phyloP scores from a whole-genome alignment of 92 coral and sea anemone species.

The Parazoanthus swiftii region DNA sequence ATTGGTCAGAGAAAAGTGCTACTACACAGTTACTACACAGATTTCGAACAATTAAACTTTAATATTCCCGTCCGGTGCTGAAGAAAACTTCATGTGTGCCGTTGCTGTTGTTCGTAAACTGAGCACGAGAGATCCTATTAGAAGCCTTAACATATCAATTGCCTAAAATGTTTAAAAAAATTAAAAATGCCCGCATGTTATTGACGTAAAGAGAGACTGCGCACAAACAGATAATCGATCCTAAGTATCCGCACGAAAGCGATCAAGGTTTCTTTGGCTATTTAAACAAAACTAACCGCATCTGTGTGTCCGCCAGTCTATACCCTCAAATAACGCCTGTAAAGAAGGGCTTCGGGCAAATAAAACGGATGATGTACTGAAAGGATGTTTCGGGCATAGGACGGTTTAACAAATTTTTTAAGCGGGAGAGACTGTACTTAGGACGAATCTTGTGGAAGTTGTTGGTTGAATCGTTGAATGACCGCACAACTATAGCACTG shows the following conservation, averaged over 20 bases:
- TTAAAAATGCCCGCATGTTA: neutral
- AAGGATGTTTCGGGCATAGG: neutral
- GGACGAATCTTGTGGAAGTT: too few relatives aligned
- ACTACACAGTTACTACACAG: too few relatives aligned
- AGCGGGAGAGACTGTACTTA: too few relatives aligned
- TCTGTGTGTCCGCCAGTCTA: neutral
- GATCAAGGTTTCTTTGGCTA: neutral
- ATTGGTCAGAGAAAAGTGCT: too few relatives aligned
- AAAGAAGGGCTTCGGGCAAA: neutral
- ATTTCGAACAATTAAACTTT: too few relatives aligned
- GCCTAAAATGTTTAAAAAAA: neutral
- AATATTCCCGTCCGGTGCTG: neutral
- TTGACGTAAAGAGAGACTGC: neutral
- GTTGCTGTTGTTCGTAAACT: neutral
- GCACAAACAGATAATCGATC: neutral
- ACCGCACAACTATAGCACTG: neutral
- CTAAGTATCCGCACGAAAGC: neutral
- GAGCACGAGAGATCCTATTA: neutral
- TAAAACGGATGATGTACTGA: neutral
- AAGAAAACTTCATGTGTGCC: neutral
- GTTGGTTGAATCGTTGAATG: too few relatives aligned
- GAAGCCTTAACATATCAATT: neutral
- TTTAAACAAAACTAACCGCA: neutral
- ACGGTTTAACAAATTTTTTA: neutral
- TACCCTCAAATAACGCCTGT: neutral